phyloP scores from a whole-genome alignment of 2,797 vertebrate genomes.

The Phoebastria nigripes region DNA sequence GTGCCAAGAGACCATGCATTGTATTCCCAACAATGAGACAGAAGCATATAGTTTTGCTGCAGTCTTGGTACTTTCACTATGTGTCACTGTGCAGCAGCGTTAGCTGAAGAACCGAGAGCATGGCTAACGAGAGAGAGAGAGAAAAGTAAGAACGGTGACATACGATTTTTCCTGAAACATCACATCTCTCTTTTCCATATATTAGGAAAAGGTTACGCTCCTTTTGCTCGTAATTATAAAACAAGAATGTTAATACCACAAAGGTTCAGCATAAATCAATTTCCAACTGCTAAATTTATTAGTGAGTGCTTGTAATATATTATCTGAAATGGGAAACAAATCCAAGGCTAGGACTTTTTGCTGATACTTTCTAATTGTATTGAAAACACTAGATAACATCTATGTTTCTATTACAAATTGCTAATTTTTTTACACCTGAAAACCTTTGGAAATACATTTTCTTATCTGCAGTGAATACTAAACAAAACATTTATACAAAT shows the following conservation, averaged over 20 bases:
- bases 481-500: conserved; percentile 63
- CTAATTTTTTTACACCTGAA: conserved; percentile 42
- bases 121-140: conserved; percentile 48
- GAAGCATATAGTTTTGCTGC: conserved; percentile 18
- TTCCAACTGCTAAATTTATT: conserved; percentile 55
- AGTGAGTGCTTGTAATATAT: conserved; percentile 32
- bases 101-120: conserved; percentile 44
- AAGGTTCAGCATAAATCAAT: conserved; percentile 64
- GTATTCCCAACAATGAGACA: background rate
- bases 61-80: conserved; percentile 41
- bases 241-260: conserved; percentile 53
- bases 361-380: conserved; percentile 47
- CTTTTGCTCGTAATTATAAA: conserved; percentile 60
- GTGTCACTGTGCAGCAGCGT: conserved; percentile 49
- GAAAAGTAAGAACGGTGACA: background rate
- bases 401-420: conserved; percentile 58
- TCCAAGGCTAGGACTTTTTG: conserved; percentile 31
- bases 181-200: conserved; percentile 35
- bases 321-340: conserved; percentile 44
- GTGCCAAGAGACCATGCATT: background rate
- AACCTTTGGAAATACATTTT: conserved; percentile 48
- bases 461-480: conserved; percentile 59
- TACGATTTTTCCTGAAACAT: conserved; percentile 54
- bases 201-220: conserved; percentile 65
- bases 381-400: conserved; percentile 23